These are phyloP conservation scores for Thymallus thymallus DNA, from an alignment of 2,113 vertebrate genomes.

Conservation along the genomic window DNA sequence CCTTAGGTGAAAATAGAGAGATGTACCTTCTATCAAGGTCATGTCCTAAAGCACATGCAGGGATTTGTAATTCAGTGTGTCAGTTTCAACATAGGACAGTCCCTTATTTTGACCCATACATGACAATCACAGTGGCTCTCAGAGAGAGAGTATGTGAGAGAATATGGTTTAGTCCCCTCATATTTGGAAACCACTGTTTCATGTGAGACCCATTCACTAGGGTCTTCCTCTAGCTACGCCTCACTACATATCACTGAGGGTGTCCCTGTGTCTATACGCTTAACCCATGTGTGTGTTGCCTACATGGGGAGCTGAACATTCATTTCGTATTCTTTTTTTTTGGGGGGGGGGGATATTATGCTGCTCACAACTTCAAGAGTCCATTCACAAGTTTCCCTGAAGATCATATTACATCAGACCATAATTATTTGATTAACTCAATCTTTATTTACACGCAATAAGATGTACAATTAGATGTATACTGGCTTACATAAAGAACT, in stretches of 20 bases:
- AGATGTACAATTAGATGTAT: background rate
- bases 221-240: slow-evolving; percentile 10
- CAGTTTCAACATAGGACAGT: background rate
- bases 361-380: too few relatives aligned
- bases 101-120: background rate
- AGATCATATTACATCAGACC: background rate
- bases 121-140: background rate
- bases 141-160: background rate
- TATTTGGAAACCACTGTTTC: slow-evolving; percentile 12
- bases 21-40: too few relatives aligned
- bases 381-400: too few relatives aligned
- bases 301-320: too few relatives aligned
- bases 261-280: background rate
- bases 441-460: background rate
- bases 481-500: background rate
- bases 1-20: too few relatives aligned
- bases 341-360: too few relatives aligned
- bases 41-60: too few relatives aligned
- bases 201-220: slow-evolving; percentile 27
- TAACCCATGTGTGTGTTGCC: too few relatives aligned
- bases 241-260: background rate
- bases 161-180: slow-evolving; percentile 47
- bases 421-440: background rate
- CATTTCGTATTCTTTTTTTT: too few relatives aligned
- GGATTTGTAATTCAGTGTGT: background rate